Percentiles rank a stretch among this genome's conserved stretches.
Conservation (phyloP, 2,797 vertebrate genomes). For the Craterocephalus amniculus region DNA sequence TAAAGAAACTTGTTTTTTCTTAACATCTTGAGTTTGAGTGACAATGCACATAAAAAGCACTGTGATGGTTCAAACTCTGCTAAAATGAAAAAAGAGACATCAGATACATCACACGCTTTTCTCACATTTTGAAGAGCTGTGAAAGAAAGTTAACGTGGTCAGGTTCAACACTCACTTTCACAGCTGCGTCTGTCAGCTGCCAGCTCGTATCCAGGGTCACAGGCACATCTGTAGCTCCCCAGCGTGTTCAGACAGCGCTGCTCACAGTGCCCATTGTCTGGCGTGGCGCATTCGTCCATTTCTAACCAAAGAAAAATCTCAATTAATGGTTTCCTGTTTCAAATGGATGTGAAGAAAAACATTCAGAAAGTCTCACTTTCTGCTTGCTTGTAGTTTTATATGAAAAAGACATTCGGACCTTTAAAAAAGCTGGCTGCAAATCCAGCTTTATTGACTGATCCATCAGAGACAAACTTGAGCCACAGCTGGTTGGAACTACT, state of each 20-base stretch:
- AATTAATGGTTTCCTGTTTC: neutral
- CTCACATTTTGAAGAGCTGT: neutral
- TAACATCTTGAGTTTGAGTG: neutral
- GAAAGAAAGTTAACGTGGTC: neutral
- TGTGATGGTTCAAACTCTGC: neutral
- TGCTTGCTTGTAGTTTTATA: neutral
- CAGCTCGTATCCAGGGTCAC: constrained; percentile 95
- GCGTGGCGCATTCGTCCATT: constrained; percentile 92
- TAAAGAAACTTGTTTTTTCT: neutral
- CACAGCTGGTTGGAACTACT: constrained; percentile 93
- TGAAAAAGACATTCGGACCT: constrained; percentile 76
- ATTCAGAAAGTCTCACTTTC: no score
- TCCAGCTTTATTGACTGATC: constrained; percentile 95
- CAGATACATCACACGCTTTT: neutral
- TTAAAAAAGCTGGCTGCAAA: constrained; percentile 95
- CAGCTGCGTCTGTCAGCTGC: constrained; percentile 91
- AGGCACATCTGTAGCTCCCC: constrained; percentile 96
- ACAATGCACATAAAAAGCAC: neutral
- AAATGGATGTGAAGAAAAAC: neutral
- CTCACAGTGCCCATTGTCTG: constrained; percentile 91
- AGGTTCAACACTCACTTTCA: constrained; percentile 85
- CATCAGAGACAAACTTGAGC: constrained; percentile 95
- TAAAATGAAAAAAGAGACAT: neutral
- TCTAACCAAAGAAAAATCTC: constrained; percentile 75
- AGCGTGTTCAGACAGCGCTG: constrained; percentile 96